phyloP scores from a whole-genome alignment of 2,113 vertebrate species.

The Hypanus sabinus region DNA sequence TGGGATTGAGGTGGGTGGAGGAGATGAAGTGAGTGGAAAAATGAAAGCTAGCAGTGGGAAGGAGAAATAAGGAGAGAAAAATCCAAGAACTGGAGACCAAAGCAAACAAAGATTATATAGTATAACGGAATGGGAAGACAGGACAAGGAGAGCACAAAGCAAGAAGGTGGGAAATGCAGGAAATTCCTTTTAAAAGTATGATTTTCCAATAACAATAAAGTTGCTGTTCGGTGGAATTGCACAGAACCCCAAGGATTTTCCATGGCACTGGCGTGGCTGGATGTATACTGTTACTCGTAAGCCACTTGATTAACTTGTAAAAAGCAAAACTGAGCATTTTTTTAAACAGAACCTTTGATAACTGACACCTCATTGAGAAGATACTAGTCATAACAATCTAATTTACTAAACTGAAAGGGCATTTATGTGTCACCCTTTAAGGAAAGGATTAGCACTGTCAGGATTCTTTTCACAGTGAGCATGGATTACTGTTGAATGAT shows the following conservation, averaged over 20 bases:
- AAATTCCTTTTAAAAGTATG: slow-evolving; percentile 16
- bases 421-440: slow-evolving; percentile 30
- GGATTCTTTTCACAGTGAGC: neutral
- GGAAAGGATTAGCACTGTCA: slow-evolving; percentile 10
- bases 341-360: slow-evolving; percentile 25
- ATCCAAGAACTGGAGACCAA: neutral
- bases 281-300: neutral
- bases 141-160: neutral
- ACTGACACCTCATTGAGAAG: slow-evolving; percentile 30
- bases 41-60: neutral
- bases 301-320: slow-evolving; percentile 25
- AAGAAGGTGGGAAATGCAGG: neutral
- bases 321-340: slow-evolving; percentile 5
- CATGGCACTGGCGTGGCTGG: neutral
- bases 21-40: neutral
- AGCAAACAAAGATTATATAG: neutral
- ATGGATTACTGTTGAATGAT: slow-evolving; percentile 23
- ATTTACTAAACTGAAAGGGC: slow-evolving; percentile 3
- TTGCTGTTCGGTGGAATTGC: neutral
- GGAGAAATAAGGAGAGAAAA: neutral
- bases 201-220: slow-evolving; percentile 25
- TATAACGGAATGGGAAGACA: neutral
- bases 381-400: slow-evolving; percentile 29
- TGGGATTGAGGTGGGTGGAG: neutral
- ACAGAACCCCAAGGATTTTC: neutral